phyloP scores from a whole-genome alignment of 2,888 invertebrate species.

The Limnephilus rhombicus region DNA sequence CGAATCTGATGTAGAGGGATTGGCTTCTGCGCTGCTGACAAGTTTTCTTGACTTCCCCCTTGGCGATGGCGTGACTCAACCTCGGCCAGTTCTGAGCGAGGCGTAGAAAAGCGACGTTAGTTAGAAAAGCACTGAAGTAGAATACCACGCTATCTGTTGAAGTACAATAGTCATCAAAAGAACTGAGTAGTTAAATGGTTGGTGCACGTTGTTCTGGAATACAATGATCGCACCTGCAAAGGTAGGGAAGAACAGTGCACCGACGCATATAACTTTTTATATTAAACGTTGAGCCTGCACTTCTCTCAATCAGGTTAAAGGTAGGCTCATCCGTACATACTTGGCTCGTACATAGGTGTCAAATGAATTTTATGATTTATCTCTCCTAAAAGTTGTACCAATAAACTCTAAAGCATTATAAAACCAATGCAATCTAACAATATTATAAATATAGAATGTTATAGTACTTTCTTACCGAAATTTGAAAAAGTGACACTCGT shows the following conservation, averaged over 20 bases:
- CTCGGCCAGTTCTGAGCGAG: conserved; percentile 74
- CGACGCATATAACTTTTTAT: too few species aligned
- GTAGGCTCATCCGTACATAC: too few species aligned
- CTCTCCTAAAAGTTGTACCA: not conserved
- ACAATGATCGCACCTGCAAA: too few species aligned
- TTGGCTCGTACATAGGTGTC: too few species aligned
- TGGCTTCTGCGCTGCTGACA: conserved; percentile 15
- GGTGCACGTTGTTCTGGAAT: not conserved
- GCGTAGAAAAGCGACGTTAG: conserved; percentile 76
- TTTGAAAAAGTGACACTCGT: conserved; percentile 40
- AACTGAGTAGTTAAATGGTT: not conserved
- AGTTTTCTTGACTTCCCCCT: conserved; percentile 12
- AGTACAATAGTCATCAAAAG: conserved; percentile 2
- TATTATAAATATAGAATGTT: not conserved
- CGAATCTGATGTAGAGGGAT: conserved; percentile 49
- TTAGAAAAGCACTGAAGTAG: conserved; percentile 77
- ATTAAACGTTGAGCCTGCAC: too few species aligned
- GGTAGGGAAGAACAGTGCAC: too few species aligned
- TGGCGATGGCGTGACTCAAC: conserved; percentile 68
- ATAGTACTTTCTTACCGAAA: conserved; percentile 33
- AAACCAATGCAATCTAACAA: too few species aligned
- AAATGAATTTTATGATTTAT: too few species aligned
- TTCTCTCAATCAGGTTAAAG: too few species aligned
- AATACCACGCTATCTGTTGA: conserved; percentile 75
- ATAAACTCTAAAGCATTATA: not conserved